These are phyloP conservation scores for Balearica regulorum DNA, from an alignment of 2,797 vertebrate genomes.

Conservation along the genomic window DNA sequence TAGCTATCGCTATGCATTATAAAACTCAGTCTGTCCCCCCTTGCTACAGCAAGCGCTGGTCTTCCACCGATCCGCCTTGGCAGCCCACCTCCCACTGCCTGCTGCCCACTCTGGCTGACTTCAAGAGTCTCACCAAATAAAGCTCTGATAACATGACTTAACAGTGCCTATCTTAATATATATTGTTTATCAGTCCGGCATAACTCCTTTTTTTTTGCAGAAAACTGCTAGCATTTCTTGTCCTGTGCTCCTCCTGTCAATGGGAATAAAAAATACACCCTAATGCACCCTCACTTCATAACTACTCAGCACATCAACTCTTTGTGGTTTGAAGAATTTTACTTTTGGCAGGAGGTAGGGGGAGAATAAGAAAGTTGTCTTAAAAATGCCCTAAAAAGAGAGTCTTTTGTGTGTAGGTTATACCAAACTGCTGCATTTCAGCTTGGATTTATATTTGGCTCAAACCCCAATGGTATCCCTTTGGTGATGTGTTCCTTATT, in stretches of 20 bases:
- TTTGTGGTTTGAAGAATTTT: neutral
- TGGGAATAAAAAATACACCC: neutral
- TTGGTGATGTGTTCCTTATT: neutral
- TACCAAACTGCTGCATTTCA: neutral
- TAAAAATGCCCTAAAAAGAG: neutral
- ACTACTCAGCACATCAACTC: fast-evolving
- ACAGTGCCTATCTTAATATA: neutral
- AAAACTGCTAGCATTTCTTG: neutral
- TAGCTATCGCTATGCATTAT: neutral
- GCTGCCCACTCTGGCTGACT: neutral
- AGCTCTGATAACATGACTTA: neutral
- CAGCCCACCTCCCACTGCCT: neutral
- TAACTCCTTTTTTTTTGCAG: neutral
- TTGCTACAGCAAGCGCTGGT: neutral
- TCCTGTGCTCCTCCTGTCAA: neutral
- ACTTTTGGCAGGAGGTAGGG: neutral
- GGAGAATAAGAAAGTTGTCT: neutral
- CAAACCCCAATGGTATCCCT: neutral
- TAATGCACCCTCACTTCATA: fast-evolving
- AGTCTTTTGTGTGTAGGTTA: neutral
- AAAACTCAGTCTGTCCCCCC: neutral
- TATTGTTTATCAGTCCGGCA: neutral
- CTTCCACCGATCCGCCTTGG: neutral
- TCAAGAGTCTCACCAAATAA: neutral
- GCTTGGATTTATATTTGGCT: neutral